Percentiles rank a stretch among this genome's conserved stretches.
Conservation (phyloP, 2,797 vertebrate genomes). For the Morus bassanus region DNA sequence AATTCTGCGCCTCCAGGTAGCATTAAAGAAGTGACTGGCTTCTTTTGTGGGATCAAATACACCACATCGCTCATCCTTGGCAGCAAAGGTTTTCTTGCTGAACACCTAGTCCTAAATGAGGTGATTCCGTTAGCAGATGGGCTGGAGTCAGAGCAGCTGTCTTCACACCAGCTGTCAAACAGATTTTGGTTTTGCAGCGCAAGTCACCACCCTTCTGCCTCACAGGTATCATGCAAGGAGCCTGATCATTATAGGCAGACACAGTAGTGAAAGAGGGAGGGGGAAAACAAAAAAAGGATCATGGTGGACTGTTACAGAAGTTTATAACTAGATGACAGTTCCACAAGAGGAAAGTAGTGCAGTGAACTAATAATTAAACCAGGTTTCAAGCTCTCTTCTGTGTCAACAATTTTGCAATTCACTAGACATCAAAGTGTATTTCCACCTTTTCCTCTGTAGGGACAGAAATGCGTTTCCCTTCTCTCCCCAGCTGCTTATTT, state of each 20-base stretch:
- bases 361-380: neutral
- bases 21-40: neutral
- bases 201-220: slow-evolving; percentile 4
- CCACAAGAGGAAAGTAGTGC: neutral
- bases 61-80: neutral
- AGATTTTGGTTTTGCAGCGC: neutral
- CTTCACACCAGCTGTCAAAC: slow-evolving; percentile 7
- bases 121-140: neutral
- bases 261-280: neutral
- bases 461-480: neutral
- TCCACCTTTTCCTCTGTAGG: neutral
- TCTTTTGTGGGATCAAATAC: neutral
- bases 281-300: neutral
- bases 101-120: neutral
- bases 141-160: neutral
- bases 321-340: neutral
- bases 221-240: neutral
- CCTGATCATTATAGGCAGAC: neutral
- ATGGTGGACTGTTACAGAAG: neutral
- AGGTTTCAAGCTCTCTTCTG: neutral
- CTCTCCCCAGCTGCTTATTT: neutral
- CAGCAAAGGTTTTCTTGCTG: neutral
- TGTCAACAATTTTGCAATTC: neutral
- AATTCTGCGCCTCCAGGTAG: neutral
- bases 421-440: neutral